Percentiles rank a stretch among this genome's conserved stretches.
These are phyloP conservation scores for Grantiella picta DNA, from an alignment of 2,113 vertebrate species.

Conservation along the genomic window DNA sequence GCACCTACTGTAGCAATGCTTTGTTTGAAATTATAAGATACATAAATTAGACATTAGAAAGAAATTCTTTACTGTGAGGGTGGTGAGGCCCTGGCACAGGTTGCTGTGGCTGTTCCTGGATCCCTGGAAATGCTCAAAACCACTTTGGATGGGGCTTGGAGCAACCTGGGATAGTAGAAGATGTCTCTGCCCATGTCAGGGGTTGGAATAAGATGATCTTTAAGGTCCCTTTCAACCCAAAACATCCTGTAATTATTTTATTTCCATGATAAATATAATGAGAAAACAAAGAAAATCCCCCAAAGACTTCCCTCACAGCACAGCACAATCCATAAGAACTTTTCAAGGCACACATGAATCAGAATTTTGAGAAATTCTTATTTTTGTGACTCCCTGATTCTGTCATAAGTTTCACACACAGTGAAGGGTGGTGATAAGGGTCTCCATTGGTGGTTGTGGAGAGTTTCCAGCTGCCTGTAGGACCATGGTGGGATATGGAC, in stretches of 20 bases:
- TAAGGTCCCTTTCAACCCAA: neutral
- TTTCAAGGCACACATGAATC: neutral
- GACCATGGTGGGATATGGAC: too few species aligned
- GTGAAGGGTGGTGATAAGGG: neutral
- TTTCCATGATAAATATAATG: neutral
- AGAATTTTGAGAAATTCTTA: neutral
- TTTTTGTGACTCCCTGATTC: neutral
- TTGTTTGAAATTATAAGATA: neutral
- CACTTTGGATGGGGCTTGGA: fast-evolving
- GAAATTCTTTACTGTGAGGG: neutral
- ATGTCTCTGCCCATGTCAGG: neutral
- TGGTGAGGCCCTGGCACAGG: neutral
- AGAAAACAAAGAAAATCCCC: neutral
- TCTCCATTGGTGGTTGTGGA: neutral
- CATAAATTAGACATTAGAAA: neutral
- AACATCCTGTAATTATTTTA: neutral
- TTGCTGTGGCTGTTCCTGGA: neutral
- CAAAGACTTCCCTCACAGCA: neutral
- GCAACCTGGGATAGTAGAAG: fast-evolving
- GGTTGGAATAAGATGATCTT: fast-evolving
- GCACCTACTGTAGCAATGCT: neutral
- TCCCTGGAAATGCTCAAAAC: neutral
- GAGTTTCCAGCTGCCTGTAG: neutral
- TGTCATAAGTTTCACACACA: neutral
- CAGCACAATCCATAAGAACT: neutral